Percentiles rank a stretch among this genome's conserved stretches.
phyloP scores from a whole-genome alignment of 2,888 invertebrate genomes.

The Bugula neritina region DNA sequence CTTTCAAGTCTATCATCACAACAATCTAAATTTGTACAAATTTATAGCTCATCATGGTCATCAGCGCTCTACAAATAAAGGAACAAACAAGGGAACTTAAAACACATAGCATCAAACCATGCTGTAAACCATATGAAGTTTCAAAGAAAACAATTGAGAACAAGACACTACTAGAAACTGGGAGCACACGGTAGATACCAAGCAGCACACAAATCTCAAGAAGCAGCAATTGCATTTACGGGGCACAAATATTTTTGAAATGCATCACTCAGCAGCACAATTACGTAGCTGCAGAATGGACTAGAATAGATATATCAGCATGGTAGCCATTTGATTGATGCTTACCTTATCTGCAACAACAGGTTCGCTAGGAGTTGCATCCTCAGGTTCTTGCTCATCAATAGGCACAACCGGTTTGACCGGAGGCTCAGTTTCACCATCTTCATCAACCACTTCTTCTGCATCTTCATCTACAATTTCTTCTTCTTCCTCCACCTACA shows the following conservation, averaged over 20 bases:
- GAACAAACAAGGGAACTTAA: neutral
- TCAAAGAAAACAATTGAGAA: no score
- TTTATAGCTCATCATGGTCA: constrained; percentile 17
- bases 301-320: no score
- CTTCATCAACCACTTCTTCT: constrained; percentile 35
- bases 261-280: no score
- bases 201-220: no score
- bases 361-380: neutral
- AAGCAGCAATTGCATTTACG: no score
- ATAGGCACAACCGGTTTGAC: neutral
- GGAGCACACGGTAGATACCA: no score
- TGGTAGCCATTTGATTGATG: no score
- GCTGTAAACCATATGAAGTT: no score
- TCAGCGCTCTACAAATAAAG: constrained; percentile 21
- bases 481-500: neutral
- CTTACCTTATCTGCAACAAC: neutral
- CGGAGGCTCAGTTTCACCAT: constrained; percentile 28
- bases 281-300: no score
- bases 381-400: neutral
- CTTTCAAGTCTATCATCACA: no score
- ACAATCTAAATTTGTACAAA: neutral
- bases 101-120: neutral
- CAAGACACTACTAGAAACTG: no score
- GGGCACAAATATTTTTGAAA: no score
- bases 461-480: constrained; percentile 28